phyloP scores from a whole-genome alignment of 1,140 invertebrate genomes.

The Neuroterus valhalla region DNA sequence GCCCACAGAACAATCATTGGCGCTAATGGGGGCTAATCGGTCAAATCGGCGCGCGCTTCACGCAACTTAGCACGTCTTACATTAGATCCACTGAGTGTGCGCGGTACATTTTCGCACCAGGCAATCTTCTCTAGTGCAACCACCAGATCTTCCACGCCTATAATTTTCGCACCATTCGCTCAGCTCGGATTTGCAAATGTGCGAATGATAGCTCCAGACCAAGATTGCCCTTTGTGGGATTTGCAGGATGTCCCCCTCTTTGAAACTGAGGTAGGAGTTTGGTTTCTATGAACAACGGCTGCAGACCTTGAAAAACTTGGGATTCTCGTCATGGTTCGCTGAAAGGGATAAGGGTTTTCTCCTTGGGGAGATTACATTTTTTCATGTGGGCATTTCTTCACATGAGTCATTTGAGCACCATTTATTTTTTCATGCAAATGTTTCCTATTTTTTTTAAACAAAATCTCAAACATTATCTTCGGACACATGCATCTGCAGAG shows the following conservation, averaged over 20 bases:
- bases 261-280: background rate
- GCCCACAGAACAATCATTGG: constrained; percentile 21
- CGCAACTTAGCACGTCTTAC: constrained; percentile 26
- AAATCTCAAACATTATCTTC: too few relatives aligned
- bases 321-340: too few relatives aligned
- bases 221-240: background rate
- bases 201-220: constrained; percentile 9
- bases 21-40: constrained; percentile 26
- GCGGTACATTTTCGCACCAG: constrained; percentile 4
- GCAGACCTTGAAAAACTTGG: too few relatives aligned
- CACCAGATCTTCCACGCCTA: constrained; percentile 12
- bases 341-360: too few relatives aligned
- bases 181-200: constrained; percentile 6
- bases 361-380: too few relatives aligned
- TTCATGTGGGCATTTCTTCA: too few relatives aligned
- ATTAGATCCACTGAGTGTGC: background rate
- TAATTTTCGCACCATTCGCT: constrained; percentile 20
- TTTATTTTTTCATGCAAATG: too few relatives aligned
- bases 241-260: background rate
- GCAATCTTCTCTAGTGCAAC: constrained; percentile 16
- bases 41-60: constrained; percentile 26
- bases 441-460: too few relatives aligned
- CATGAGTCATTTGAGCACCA: too few relatives aligned
- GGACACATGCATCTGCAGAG: too few relatives aligned
- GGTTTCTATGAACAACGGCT: background rate